Percentiles rank a stretch among this genome's conserved stretches.
phyloP scores from a whole-genome alignment of 1,140 invertebrate species.

The Drosophila nasuta region DNA sequence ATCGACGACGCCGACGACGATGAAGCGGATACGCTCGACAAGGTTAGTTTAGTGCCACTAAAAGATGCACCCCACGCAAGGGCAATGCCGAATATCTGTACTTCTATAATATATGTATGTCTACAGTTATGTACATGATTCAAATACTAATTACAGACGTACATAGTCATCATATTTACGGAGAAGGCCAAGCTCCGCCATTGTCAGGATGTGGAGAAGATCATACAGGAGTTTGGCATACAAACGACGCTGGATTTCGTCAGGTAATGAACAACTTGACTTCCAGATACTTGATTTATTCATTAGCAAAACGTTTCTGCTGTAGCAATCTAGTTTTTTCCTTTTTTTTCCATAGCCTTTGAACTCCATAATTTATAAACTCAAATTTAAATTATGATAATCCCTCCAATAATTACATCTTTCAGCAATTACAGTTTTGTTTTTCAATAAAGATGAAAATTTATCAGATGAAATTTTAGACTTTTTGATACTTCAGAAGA shows the following conservation, averaged over 20 bases:
- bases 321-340: no score
- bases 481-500: no score
- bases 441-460: no score
- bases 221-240: constrained; percentile 80
- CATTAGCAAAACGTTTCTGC: no score
- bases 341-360: no score
- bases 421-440: no score
- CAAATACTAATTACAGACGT: constrained; percentile 57
- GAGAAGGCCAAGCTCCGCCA: constrained; percentile 75
- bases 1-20: constrained; percentile 48
- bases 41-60: constrained; percentile 47
- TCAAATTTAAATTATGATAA: no score
- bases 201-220: constrained; percentile 82
- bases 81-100: background rate
- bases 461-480: no score
- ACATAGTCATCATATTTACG: constrained; percentile 81
- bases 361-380: no score
- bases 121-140: background rate
- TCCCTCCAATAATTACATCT: no score
- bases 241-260: constrained; percentile 77
- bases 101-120: no score
- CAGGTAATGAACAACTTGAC: constrained; percentile 80
- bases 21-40: constrained; percentile 60
- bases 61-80: background rate
- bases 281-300: no score